These are phyloP conservation scores for Hystrix cristata DNA, from an alignment of 2,113 vertebrate species.

Conservation along the genomic window DNA sequence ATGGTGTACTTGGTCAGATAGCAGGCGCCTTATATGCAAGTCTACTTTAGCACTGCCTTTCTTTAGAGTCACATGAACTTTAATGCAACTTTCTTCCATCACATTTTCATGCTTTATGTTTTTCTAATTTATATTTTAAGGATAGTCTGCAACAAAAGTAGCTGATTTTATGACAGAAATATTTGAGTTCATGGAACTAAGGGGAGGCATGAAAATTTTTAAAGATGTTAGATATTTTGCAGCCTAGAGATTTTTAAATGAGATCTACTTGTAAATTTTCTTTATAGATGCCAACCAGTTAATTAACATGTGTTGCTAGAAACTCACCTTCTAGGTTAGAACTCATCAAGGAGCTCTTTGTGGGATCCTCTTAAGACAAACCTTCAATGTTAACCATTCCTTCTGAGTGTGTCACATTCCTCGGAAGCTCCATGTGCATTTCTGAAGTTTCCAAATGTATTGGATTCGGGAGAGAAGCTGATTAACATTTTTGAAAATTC, in stretches of 20 bases:
- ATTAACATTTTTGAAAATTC: conserved; percentile 39
- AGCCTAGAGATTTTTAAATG: neutral
- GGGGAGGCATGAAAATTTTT: neutral
- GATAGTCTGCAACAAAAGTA: neutral
- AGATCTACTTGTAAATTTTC: neutral
- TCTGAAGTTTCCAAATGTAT: conserved; percentile 9
- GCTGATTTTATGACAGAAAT: neutral
- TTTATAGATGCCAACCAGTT: neutral
- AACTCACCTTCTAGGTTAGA: neutral
- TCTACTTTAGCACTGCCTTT: neutral
- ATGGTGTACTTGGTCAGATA: neutral
- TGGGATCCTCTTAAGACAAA: neutral
- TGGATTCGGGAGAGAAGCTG: neutral
- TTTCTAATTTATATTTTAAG: neutral
- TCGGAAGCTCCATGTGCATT: neutral
- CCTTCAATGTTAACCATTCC: neutral
- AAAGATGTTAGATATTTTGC: neutral
- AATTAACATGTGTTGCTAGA: neutral
- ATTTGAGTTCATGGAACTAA: neutral
- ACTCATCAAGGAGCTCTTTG: neutral
- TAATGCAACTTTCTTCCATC: neutral
- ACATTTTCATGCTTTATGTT: neutral
- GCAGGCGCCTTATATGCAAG: accelerated
- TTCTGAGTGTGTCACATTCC: neutral
- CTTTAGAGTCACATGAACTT: neutral